Evolutionary conservation across 1,140 invertebrate species (phyloP).

Genomic region (Triops cancriformis): DNA sequence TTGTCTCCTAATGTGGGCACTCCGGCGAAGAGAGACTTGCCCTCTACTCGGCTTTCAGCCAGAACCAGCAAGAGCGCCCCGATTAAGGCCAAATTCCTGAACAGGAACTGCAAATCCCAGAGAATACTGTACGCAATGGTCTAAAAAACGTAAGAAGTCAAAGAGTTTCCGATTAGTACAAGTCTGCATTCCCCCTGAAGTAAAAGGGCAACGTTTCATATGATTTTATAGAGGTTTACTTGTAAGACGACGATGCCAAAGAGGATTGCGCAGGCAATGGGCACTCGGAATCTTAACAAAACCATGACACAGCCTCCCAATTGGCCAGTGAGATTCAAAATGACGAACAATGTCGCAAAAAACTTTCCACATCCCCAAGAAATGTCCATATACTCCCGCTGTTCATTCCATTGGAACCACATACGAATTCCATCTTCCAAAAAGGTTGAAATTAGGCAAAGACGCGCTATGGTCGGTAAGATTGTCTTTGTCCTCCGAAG

Average conservation of each 20-base stretch:
- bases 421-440: slow-evolving; percentile 98
- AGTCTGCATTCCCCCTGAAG: background rate
- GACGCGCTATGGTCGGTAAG: slow-evolving; percentile 85
- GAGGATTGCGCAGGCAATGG: slow-evolving; percentile 84
- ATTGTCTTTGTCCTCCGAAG: slow-evolving; percentile 86
- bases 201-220: background rate
- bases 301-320: slow-evolving; percentile 93
- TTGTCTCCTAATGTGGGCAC: slow-evolving; percentile 93
- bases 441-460: slow-evolving; percentile 98
- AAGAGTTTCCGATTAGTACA: background rate
- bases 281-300: slow-evolving; percentile 81
- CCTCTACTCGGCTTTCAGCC: slow-evolving; percentile 87
- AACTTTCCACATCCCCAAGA: slow-evolving; percentile 96
- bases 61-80: slow-evolving; percentile 89
- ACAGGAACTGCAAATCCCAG: slow-evolving; percentile 95
- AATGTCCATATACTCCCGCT: slow-evolving; percentile 95
- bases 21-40: slow-evolving; percentile 91
- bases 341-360: slow-evolving; percentile 81
- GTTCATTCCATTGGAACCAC: slow-evolving; percentile 98
- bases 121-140: slow-evolving; percentile 96
- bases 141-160: slow-evolving; percentile 46
- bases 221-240: slow-evolving; percentile 44
- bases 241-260: slow-evolving; percentile 95
- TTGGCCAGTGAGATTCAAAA: slow-evolving; percentile 91
- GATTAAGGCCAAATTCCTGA: slow-evolving; percentile 89